These are phyloP conservation scores for Halisarca cf. caerulea DNA, from an alignment of 37 sponge, comb jelly and placozoan genomes.

Conservation along the genomic window DNA sequence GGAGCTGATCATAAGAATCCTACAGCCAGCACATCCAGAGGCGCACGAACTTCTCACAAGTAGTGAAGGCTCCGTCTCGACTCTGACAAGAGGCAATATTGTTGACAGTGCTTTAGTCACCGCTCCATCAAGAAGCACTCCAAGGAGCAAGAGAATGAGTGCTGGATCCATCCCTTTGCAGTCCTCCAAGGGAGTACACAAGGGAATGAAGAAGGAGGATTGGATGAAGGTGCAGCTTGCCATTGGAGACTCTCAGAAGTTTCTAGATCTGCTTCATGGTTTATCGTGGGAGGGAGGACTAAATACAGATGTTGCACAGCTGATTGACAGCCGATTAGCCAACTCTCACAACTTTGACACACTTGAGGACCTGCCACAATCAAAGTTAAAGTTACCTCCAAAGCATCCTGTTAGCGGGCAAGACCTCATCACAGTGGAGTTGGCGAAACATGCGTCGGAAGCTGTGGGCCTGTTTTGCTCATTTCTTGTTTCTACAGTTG, in stretches of 20 bases:
- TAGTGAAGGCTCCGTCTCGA: neutral
- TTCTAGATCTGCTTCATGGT: slow-evolving; percentile 68
- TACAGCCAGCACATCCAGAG: slow-evolving; percentile 33
- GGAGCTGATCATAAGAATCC: slow-evolving; percentile 68
- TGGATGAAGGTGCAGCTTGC: slow-evolving; percentile 70
- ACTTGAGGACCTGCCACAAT: neutral
- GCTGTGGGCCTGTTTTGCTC: slow-evolving; percentile 58
- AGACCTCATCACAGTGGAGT: slow-evolving; percentile 51
- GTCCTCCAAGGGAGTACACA: neutral
- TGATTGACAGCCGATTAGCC: slow-evolving; percentile 56
- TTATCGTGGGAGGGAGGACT: slow-evolving; percentile 83
- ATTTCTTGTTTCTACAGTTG: slow-evolving; percentile 66
- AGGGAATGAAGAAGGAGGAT: slow-evolving; percentile 50
- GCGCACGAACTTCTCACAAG: neutral
- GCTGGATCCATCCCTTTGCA: neutral
- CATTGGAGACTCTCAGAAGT: slow-evolving; percentile 83
- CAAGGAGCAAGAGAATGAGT: slow-evolving; percentile 27
- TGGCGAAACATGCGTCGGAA: slow-evolving; percentile 77
- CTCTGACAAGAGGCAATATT: neutral
- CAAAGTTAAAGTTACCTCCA: neutral
- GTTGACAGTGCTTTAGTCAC: neutral
- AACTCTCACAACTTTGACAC: slow-evolving; percentile 10
- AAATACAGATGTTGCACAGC: slow-evolving; percentile 42
- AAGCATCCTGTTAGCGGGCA: neutral
- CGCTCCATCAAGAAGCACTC: neutral